Base-by-base conservation (phyloP, 2,888 invertebrate genomes). In the Formica aserva region DNA sequence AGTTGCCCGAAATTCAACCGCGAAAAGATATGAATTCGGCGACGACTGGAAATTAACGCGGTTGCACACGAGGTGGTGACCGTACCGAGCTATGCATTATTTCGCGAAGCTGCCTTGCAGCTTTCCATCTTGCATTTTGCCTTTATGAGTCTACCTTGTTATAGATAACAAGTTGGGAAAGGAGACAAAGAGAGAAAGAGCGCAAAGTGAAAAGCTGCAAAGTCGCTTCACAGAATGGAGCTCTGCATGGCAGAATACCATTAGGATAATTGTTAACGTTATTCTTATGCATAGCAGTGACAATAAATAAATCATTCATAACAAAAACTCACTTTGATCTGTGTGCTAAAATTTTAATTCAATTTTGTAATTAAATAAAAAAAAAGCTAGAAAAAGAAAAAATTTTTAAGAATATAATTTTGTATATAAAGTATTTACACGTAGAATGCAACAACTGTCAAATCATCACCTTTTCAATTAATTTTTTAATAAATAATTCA, bases 111-210 rank as follows among this genome's bases (percentile, higher is more conserved):
- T 78, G 57, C 74, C 32, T 78, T 78, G 72, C 32, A 78, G 77
- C 55, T 78, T 78, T 74, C 57, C 57, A 57, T 35, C 77, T 78
- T 78, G 77, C 77, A 41, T 41, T 72, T 74, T 74, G 32, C 75
- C 75, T 74, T 78, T 78, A 78, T 57, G 78, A 78, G 32, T 72
- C 32, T 41, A 60, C 41, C 74, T 74, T 74, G 78, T 78, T 74
- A 57, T 45, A 74, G 57, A 72, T 78, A 78, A 78, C 78, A 74
- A 74, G 74, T 78, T 32, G 22, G 22, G 22, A 72, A 72, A 78
- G 11, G 57, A 71, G 57, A 72, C 78, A 78, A 74, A 77, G 69
- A 15, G 41, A 69, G 57, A 72, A 72, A 78, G 41, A 77, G 77
- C 71, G 55, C 55, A 57, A 57, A 45, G 32, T 57, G 57, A 78